These are phyloP conservation scores for Myotis findleyi DNA, from an alignment of 2,797 vertebrate species.

Conservation along the genomic window DNA sequence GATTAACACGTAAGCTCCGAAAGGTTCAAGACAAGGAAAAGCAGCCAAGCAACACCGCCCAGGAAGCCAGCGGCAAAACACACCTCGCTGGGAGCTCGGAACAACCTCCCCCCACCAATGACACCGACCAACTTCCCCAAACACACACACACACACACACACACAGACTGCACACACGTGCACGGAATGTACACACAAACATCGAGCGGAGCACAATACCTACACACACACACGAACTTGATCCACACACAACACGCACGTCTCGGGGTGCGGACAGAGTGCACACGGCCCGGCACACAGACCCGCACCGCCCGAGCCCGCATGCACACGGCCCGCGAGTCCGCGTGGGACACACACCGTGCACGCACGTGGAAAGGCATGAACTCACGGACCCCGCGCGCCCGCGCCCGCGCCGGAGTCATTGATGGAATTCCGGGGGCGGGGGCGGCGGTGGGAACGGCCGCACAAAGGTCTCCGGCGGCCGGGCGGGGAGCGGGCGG, in stretches of 20 bases:
- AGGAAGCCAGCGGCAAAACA: slow-evolving; percentile 66
- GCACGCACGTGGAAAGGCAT: slow-evolving; percentile 75
- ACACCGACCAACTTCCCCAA: slow-evolving; percentile 83
- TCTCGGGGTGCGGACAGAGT: slow-evolving; percentile 20
- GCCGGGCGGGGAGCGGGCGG: slow-evolving; percentile 53
- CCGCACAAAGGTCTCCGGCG: slow-evolving; percentile 82
- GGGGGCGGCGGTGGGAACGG: slow-evolving; percentile 76
- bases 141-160: slow-evolving; percentile 62
- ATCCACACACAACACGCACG: slow-evolving; percentile 71
- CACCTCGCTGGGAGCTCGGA: slow-evolving; percentile 78
- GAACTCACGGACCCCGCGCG: slow-evolving; percentile 74
- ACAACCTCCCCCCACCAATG: slow-evolving; percentile 62
- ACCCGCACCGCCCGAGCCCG: slow-evolving; percentile 55
- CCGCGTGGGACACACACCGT: slow-evolving; percentile 68
- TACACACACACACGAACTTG: slow-evolving; percentile 58
- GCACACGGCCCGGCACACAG: slow-evolving; percentile 73
- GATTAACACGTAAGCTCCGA: slow-evolving; percentile 78
- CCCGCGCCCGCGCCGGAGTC: slow-evolving; percentile 74
- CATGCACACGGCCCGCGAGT: slow-evolving; percentile 76
- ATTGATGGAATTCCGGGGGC: slow-evolving; percentile 79
- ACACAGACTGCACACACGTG: slow-evolving; percentile 76
- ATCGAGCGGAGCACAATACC: slow-evolving; percentile 74
- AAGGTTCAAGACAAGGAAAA: slow-evolving; percentile 71
- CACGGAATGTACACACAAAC: slow-evolving; percentile 69
- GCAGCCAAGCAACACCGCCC: slow-evolving; percentile 65